These are phyloP conservation scores for Thamnaconus septentrionalis DNA, from an alignment of 2,113 vertebrate species.

Conservation along the genomic window DNA sequence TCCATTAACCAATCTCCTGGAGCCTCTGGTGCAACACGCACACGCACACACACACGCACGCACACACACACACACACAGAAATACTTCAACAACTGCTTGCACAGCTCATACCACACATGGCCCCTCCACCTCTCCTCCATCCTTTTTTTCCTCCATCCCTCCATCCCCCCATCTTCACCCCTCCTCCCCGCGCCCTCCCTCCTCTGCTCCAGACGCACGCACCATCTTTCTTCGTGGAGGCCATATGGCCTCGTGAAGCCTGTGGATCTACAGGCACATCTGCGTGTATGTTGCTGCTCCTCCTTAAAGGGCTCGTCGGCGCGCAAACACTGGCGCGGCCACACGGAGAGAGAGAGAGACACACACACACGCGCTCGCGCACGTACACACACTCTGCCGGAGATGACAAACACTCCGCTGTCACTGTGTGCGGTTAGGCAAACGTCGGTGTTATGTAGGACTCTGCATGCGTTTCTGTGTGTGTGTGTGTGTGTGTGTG, in stretches of 20 bases:
- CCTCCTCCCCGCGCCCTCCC: conserved; percentile 38
- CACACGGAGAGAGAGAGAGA: conserved; percentile 10
- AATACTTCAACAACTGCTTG: conserved; percentile 94
- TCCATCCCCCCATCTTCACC: conserved; percentile 70
- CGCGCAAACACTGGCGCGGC: conserved; percentile 30
- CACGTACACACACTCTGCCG: conserved; percentile 12
- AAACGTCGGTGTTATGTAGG: conserved; percentile 35
- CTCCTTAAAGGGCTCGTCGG: conserved; percentile 71
- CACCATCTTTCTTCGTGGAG: conserved; percentile 95
- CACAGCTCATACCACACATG: conserved; percentile 89
- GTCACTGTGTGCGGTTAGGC: conserved; percentile 45
- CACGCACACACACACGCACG: conserved; percentile 38
- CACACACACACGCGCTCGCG: conserved; percentile 22
- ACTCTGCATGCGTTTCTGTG: not conserved
- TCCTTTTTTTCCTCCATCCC: conserved; percentile 29
- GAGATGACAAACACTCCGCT: conserved; percentile 45
- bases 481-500: conserved; percentile 15
- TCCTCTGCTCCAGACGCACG: conserved; percentile 87
- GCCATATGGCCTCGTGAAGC: conserved; percentile 99
- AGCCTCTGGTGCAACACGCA: conserved; percentile 80
- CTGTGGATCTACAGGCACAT: conserved; percentile 99
- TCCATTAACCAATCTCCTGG: conserved; percentile 97
- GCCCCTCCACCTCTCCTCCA: conserved; percentile 86
- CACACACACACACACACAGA: conserved; percentile 50
- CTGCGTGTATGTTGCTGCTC: conserved; percentile 93